Base-by-base conservation (phyloP, 2,797 vertebrate species). In the Oreonectes daqikongensis region DNA sequence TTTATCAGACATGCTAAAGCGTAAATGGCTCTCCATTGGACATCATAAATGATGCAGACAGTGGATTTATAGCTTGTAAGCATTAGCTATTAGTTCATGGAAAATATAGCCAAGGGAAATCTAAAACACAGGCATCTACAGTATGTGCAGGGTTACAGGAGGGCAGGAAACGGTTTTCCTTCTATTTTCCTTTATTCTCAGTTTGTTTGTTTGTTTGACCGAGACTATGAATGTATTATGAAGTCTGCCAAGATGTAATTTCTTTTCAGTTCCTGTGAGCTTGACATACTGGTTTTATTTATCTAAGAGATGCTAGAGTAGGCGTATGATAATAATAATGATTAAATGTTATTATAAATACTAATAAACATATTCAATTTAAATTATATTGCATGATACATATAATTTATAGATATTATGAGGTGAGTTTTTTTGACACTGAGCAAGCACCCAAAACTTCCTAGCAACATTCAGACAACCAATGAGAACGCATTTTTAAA, bases 1-100 rank as follows among this genome's bases (percentile, higher is more conserved):
- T 46, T 66, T 74, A 53, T 74, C 63, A 66, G 18, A 75, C 66
- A 67, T 42, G 63, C 72, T 57, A 52, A 69, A 60, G 65, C 4
- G 53, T 57, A 75, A 67, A 67, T 46, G 74, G 64, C 30, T 59
- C 22, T 60, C 74, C 42, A 69, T 3, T 76, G 53, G 65, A 76
- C 53, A 32, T 50, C 66, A 77, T 68, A 61, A 77, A 50, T 67
- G 52, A 75, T 77, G 53, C 53, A 69, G 30, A 20, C 10, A 77
- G 65, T 61, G 42, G 42, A 77, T 69, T 69, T 68, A 77, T 69
- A 60, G 66, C 53, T 61, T 61, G 22, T 69, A 61, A 61, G n/a
- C 30, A 9, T 24, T 60, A 48, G 64, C 65, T 77, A 9, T 69
- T 26, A 60, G 74, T 26, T 59, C 64, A 75, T 76, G 40, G 53